phyloP scores from a whole-genome alignment of 2,113 vertebrate genomes.

The Rhinichthys klamathensis region DNA sequence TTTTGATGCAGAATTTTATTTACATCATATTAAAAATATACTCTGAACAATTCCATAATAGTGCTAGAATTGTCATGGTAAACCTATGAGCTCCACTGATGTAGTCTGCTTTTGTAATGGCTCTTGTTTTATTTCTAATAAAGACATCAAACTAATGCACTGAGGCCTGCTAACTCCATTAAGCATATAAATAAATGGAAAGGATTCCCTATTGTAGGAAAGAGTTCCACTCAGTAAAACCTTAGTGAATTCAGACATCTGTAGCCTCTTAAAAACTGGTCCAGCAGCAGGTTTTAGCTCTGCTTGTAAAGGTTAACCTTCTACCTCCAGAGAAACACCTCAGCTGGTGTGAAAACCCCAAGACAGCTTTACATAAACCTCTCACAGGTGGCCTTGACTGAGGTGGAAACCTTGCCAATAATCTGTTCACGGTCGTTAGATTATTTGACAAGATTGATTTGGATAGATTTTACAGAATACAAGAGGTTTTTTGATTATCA shows the following conservation, averaged over 20 bases:
- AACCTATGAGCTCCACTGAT: neutral
- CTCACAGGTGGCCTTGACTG: slow-evolving; percentile 44
- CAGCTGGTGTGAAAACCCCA: slow-evolving; percentile 14
- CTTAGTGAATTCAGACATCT: slow-evolving; percentile 53
- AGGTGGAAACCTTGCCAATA: slow-evolving; percentile 16
- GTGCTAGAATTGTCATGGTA: neutral
- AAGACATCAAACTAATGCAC: slow-evolving; percentile 1
- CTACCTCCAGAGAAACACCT: slow-evolving; percentile 11
- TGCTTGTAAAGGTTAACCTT: slow-evolving; percentile 56
- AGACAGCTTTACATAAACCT: slow-evolving; percentile 36
- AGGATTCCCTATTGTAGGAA: slow-evolving; percentile 52
- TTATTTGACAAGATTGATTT: neutral
- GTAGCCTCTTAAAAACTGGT: slow-evolving; percentile 48
- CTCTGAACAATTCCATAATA: neutral
- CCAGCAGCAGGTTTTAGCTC: slow-evolving; percentile 52
- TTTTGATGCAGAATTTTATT: neutral
- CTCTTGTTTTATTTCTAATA: neutral
- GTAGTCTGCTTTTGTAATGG: slow-evolving; percentile 25
- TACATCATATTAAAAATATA: neutral
- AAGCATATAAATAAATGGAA: slow-evolving; percentile 45
- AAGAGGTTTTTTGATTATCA: neutral
- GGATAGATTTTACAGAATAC: neutral
- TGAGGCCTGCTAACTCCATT: slow-evolving; percentile 23
- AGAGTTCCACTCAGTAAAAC: slow-evolving; percentile 57
- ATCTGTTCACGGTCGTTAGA: neutral